These are phyloP conservation scores for Tachuris rubrigastra DNA, from an alignment of 2,113 vertebrate genomes.

Conservation along the genomic window DNA sequence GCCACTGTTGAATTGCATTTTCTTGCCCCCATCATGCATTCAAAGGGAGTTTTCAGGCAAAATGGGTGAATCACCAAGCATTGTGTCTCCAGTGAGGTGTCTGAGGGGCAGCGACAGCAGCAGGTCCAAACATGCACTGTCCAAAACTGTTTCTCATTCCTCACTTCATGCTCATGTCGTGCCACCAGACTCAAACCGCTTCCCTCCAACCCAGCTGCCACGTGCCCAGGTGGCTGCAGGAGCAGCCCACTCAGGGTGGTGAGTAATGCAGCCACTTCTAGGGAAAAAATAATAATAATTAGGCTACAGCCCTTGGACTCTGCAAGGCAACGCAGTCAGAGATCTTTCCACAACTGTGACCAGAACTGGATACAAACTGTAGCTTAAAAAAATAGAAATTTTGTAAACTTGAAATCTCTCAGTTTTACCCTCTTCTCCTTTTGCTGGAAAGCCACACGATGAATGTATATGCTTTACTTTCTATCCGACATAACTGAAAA, in stretches of 20 bases:
- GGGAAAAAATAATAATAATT: neutral
- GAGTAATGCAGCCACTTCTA: neutral
- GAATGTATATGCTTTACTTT: conserved; percentile 79
- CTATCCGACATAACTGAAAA: conserved; percentile 59
- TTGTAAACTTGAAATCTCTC: conserved; percentile 73
- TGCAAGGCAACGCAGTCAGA: conserved; percentile 6
- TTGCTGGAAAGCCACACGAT: conserved; percentile 76
- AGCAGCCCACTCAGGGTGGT: neutral
- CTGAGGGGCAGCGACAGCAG: neutral
- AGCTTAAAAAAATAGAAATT: conserved; percentile 60
- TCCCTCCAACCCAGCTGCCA: neutral
- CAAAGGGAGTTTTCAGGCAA: neutral
- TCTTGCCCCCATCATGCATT: neutral
- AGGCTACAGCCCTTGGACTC: conserved; percentile 31
- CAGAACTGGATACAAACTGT: conserved; percentile 73
- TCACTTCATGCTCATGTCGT: neutral
- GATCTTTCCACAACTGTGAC: conserved; percentile 37
- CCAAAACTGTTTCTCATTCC: neutral
- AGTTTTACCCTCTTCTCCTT: conserved; percentile 55
- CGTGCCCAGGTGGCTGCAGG: neutral
- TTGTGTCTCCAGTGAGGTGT: neutral
- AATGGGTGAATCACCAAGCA: neutral
- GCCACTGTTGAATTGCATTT: neutral
- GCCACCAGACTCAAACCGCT: neutral
- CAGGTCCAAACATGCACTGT: neutral